Evolutionary conservation across 2,113 vertebrate species (phyloP), one percentile per base, ranked within the genome.

Genomic region (Erythrolamprus reginae): DNA sequence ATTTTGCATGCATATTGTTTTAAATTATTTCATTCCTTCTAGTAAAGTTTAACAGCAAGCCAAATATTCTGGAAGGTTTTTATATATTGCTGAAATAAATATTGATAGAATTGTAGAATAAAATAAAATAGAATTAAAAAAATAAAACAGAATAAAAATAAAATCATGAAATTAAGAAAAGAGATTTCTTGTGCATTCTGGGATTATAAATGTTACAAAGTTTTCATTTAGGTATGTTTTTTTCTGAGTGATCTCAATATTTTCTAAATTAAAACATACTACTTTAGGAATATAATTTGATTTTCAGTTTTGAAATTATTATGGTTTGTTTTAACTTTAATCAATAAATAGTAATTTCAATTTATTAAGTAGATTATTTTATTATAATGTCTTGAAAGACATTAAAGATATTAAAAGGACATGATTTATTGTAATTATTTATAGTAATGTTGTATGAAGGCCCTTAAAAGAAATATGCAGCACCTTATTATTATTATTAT

Each of bases 401-500:
- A 7, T 70, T 70, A 70, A 70, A 13, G 5, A 26, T 38, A 55
- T 82, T 89, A 42, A 89, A 82, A 53, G 65, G 6, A 10, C 2
- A 42, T 38, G 52, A 77, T 53, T 82, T 82, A 38, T 4, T 55
- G 55, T 52, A 82, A 8, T 51, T 33, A 52, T 52, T 33, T 53
- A 17, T 53, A 17, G 23, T 55, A 38, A 6, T 47, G 17, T 58
- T 84, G 19, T 28, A 58, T 82, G 7, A 23, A 4, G 12, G 53
- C 47, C 42, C 5, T 15, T 33, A 55, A 51, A 21, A 95, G 82
- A 92, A 93, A 86, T n/a, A 0, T 88, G 92, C 94, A 94, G 88
- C 83, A 88, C 82, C 93, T n/a, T n/a, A n/a, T n/a, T n/a, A n/a
- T n/a, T n/a, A n/a, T n/a, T n/a, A n/a, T n/a, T n/a, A n/a, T n/a